Base-by-base conservation (phyloP, 2,797 vertebrate species). In the Enteromius fasciolatus region DNA sequence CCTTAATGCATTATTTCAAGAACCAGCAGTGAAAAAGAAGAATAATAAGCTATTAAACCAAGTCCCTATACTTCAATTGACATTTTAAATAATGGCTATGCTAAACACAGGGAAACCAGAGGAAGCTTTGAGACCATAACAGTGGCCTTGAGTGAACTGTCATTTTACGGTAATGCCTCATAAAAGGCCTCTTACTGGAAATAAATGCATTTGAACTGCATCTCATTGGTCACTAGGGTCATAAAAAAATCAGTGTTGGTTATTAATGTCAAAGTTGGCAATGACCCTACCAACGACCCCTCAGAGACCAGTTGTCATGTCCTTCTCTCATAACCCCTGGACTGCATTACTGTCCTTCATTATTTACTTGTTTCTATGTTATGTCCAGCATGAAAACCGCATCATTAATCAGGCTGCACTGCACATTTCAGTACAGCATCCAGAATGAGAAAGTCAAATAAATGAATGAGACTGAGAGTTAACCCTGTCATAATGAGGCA, bases 271-370 rank as follows among this genome's bases (percentile, higher is more conserved):
- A 50, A 44, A 15, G 44, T 64, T 15, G 3, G 25, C 39, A 59
- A 59, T 25, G 73, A 41, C 73, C 11, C 72, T 15, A 5, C 20
- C 48, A 39, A 74, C 10, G n/a, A 20, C 36, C 36, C 39, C 1
- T 61, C 23, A 63, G 57, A 31, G 44, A 46, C n/a, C 48, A 10
- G 4, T 46, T 6, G 11, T 14, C 17, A 41, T 18, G 20, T 36
- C 9, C 33, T 69, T 28, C n/a, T 52, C 9, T 79, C 41, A 28
- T 52, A 78, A 78, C n/a, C n/a, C 15, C 39, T 41, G 33, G n/a
- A 79, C 64, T 69, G 33, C 18, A 69, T 79, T 69, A 69, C 77
- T 31, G 77, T 14, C 11, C 23, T 25, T 25, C n/a, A 12, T 68
- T 57, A 67, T 68, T 78, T 23, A 68, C 31, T 52, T 67, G 61